phyloP scores from a whole-genome alignment of 2,113 vertebrate genomes.

The Nestor notabilis region DNA sequence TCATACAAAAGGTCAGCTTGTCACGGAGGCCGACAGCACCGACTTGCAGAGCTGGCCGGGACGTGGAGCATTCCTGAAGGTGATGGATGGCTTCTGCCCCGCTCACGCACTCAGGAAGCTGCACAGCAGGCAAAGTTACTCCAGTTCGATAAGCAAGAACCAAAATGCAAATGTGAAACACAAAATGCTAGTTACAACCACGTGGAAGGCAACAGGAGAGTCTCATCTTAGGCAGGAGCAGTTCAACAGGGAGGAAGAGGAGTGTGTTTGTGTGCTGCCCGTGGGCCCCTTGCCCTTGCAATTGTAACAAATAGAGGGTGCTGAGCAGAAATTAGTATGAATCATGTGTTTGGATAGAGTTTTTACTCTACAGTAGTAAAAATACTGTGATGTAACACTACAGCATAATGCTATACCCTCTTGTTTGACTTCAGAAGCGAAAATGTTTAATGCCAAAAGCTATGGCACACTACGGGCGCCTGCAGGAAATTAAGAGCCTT shows the following conservation, averaged over 20 bases:
- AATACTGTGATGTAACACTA: background rate
- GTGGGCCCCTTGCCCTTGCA: background rate
- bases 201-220: background rate
- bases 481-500: background rate
- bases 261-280: background rate
- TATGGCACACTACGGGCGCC: background rate
- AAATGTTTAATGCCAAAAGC: background rate
- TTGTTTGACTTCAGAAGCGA: background rate
- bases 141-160: conserved; percentile 25
- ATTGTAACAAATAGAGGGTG: background rate
- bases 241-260: background rate
- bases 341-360: background rate
- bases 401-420: background rate
- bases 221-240: background rate
- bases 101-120: background rate
- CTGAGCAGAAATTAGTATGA: background rate
- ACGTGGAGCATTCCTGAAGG: background rate
- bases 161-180: conserved; percentile 21
- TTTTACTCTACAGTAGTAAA: background rate
- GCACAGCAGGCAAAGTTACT: conserved; percentile 23
- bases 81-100: conserved; percentile 46
- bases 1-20: conserved; percentile 39
- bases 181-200: background rate
- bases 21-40: background rate
- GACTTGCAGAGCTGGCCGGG: background rate